phyloP scores from a whole-genome alignment of 2,888 invertebrate species.

The Xanthia togata region DNA sequence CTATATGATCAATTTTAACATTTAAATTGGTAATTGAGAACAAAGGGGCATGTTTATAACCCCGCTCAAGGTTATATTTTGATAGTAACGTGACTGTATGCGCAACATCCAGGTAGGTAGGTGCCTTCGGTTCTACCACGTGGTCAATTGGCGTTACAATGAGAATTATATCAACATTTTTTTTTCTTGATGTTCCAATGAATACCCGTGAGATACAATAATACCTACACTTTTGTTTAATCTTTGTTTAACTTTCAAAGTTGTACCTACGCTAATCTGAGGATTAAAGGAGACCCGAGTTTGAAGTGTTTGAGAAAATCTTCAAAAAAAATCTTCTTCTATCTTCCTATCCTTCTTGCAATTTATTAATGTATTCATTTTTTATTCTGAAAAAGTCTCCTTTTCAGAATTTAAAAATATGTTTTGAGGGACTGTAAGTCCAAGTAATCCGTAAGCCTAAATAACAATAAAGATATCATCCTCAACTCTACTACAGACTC shows the following conservation, averaged over 20 bases:
- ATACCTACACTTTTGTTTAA: constrained; percentile 45
- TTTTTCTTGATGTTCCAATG: constrained; percentile 56
- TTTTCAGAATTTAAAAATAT: not conserved
- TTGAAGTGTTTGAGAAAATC: not conserved
- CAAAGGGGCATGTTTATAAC: constrained; percentile 67
- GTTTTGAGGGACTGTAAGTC: not conserved
- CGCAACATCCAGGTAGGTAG: constrained; percentile 41
- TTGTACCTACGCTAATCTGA: constrained; percentile 11
- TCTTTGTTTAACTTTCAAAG: constrained; percentile 41
- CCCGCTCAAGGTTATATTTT: constrained; percentile 65
- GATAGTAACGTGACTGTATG: constrained; percentile 56
- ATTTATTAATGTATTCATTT: not conserved
- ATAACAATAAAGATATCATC: not conserved
- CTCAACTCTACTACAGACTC: not conserved
- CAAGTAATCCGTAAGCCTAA: not conserved
- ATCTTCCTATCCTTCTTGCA: not conserved
- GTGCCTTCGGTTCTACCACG: constrained; percentile 55
- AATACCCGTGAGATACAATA: constrained; percentile 59
- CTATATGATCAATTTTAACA: constrained; percentile 71
- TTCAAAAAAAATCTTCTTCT: too few species aligned
- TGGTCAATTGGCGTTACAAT: constrained; percentile 64
- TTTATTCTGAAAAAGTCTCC: not conserved
- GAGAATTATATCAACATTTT: constrained; percentile 59
- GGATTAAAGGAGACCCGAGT: constrained; percentile 31
- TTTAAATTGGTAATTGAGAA: constrained; percentile 71